Conservation (phyloP, 1,140 invertebrate species). For the Bombus polaris region DNA sequence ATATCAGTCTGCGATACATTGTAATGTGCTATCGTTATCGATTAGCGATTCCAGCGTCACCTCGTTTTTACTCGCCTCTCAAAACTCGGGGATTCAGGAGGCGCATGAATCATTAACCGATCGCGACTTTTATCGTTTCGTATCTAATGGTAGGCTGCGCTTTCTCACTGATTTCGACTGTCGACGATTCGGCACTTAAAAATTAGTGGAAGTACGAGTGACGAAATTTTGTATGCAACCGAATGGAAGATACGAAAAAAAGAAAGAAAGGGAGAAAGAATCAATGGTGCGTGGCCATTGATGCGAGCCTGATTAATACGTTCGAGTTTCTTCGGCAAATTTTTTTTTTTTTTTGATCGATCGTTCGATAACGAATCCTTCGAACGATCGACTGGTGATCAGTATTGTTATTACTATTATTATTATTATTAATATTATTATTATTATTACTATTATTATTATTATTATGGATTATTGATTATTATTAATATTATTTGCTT, state of each 20-base stretch:
- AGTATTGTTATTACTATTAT: conserved; percentile 22
- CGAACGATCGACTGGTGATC: conserved; percentile 31
- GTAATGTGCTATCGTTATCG: conserved; percentile 43
- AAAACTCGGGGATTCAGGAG: background rate
- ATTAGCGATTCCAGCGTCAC: conserved; percentile 33
- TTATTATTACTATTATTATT: background rate
- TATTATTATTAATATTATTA: background rate
- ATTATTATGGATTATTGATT: background rate
- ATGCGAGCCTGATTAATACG: conserved; percentile 12
- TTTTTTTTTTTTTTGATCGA: background rate
- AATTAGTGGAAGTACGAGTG: conserved; percentile 73
- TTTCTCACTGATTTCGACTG: conserved; percentile 53
- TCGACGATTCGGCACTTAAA: conserved; percentile 58
- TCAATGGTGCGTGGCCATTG: background rate
- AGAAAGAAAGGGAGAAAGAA: background rate
- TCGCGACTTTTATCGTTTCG: conserved; percentile 36
- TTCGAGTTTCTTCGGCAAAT: conserved; percentile 9
- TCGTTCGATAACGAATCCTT: background rate
- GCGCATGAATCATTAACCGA: conserved; percentile 40
- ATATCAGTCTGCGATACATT: conserved; percentile 71
- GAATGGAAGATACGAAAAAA: conserved; percentile 49
- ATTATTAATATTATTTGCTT: conserved; percentile 20
- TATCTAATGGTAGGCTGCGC: conserved; percentile 70
- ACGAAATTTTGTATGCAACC: conserved; percentile 30
- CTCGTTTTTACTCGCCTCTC: background rate